These are phyloP conservation scores for Drosophila tanythrix DNA, from an alignment of 2,888 invertebrate genomes.

Conservation along the genomic window DNA sequence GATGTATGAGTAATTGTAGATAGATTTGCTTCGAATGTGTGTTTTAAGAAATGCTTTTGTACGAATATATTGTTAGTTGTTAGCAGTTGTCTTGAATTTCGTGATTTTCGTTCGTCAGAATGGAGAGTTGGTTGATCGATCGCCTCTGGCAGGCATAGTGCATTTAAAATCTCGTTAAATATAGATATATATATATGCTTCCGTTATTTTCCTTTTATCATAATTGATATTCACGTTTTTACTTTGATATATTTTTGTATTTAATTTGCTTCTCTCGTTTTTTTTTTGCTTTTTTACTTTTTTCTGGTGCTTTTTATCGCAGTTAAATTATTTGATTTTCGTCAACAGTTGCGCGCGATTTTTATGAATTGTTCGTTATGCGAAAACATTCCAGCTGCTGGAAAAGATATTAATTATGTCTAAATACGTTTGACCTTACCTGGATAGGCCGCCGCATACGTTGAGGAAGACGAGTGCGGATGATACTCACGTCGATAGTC, in stretches of 20 bases:
- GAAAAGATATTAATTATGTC: slow-evolving; percentile 57
- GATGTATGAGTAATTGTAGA: slow-evolving; percentile 35
- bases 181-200: slow-evolving; percentile 21
- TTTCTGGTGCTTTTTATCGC: slow-evolving; percentile 29
- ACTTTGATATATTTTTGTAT: slow-evolving; percentile 44
- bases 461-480: slow-evolving; percentile 83
- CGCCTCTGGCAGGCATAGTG: slow-evolving; percentile 63
- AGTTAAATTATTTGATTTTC: slow-evolving; percentile 46
- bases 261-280: slow-evolving; percentile 43
- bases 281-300: slow-evolving; percentile 26
- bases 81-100: slow-evolving; percentile 35
- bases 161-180: slow-evolving; percentile 78
- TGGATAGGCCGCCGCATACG: slow-evolving; percentile 81
- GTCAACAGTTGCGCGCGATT: slow-evolving; percentile 56
- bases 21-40: slow-evolving; percentile 42
- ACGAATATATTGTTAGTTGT: slow-evolving; percentile 54
- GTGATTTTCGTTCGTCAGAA: slow-evolving; percentile 37
- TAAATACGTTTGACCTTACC: slow-evolving; percentile 71
- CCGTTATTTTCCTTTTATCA: slow-evolving; percentile 39
- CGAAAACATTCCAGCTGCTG: slow-evolving; percentile 58
- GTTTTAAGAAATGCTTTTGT: slow-evolving; percentile 44
- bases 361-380: slow-evolving; percentile 52
- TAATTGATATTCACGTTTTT: slow-evolving; percentile 61
- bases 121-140: slow-evolving; percentile 36
- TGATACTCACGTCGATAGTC: slow-evolving; percentile 83